Percentiles rank a stretch among this genome's conserved stretches.
These are phyloP conservation scores for Danio jaintianensis DNA, from an alignment of 2,797 vertebrate genomes.

Conservation along the genomic window DNA sequence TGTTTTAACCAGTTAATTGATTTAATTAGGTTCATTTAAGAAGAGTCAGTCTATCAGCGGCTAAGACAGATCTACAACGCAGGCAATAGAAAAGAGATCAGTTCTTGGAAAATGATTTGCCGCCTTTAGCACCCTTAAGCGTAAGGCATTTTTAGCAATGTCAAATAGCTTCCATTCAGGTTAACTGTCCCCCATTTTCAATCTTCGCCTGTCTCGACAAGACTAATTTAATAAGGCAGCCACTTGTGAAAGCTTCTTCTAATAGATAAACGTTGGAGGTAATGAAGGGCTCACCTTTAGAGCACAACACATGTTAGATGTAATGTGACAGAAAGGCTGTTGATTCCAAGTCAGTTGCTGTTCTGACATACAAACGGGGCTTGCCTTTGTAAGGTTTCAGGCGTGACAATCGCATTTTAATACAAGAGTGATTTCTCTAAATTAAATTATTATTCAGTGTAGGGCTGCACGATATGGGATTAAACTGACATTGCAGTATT, in stretches of 20 bases:
- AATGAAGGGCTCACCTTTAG: constrained; percentile 32
- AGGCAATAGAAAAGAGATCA: not conserved
- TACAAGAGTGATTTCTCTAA: too few species aligned
- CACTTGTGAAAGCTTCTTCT: constrained; percentile 28
- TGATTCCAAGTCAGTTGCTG: not conserved
- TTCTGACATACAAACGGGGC: not conserved
- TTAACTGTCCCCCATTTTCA: not conserved
- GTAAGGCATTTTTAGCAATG: constrained; percentile 1
- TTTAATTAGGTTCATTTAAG: not conserved
- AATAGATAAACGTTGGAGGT: constrained; percentile 31
- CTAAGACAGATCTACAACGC: not conserved
- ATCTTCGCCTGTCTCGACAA: constrained; percentile 7
- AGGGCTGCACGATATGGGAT: too few species aligned
- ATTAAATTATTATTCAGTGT: too few species aligned
- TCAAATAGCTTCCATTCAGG: not conserved
- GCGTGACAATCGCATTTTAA: too few species aligned
- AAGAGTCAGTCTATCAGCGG: not conserved
- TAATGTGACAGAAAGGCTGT: constrained; percentile 7
- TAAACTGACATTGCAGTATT: too few species aligned
- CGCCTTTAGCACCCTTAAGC: not conserved
- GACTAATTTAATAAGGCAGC: constrained; percentile 37
- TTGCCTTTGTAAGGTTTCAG: not conserved
- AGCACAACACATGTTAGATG: constrained; percentile 50
- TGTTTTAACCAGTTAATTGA: not conserved
- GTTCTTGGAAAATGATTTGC: not conserved